These are phyloP conservation scores for Lampropteryx suffumata DNA, from an alignment of 2,888 invertebrate genomes.

Conservation along the genomic window DNA sequence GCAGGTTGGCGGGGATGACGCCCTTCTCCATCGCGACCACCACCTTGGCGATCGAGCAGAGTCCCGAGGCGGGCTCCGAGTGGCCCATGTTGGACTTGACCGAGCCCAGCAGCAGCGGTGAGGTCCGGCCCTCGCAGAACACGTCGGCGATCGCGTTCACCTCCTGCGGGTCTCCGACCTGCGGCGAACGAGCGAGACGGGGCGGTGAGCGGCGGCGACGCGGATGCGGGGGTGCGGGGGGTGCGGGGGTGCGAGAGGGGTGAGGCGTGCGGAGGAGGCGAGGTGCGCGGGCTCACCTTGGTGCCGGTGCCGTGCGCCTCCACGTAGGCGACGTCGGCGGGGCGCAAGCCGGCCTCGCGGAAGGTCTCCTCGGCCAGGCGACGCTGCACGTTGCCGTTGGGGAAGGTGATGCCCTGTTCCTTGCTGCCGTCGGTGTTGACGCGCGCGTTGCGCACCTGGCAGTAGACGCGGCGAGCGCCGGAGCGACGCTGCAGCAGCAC, in stretches of 20 bases:
- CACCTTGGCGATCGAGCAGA: conserved; percentile 94
- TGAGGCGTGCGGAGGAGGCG: too few relatives aligned
- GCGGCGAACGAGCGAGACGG: conserved; percentile 12
- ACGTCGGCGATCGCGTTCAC: conserved; percentile 96
- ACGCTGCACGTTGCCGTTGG: conserved; percentile 91
- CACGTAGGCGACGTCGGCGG: conserved; percentile 92
- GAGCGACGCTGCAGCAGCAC: conserved; percentile 91
- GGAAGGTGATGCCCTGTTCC: conserved; percentile 94
- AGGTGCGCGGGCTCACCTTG: conserved; percentile 85
- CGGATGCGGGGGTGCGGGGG: not conserved
- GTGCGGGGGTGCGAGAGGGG: not conserved
- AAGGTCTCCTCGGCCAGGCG: conserved; percentile 93
- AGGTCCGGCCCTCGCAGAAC: conserved; percentile 91
- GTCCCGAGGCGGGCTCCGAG: conserved; percentile 95
- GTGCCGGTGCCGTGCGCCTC: conserved; percentile 99
- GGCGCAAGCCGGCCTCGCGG: conserved; percentile 90
- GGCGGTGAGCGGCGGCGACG: not conserved
- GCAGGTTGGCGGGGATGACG: conserved; percentile 94
- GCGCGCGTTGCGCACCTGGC: conserved; percentile 93
- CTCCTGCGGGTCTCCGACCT: conserved; percentile 98
- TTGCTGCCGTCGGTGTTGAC: conserved; percentile 97
- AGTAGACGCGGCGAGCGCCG: conserved; percentile 91
- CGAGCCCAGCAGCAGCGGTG: conserved; percentile 95
- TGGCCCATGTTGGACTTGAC: conserved; percentile 99
- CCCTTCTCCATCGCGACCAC: conserved; percentile 96